These are phyloP conservation scores for Anneissia japonica DNA, from an alignment of 35 echinoderm and acorn worm genomes.

Conservation along the genomic window DNA sequence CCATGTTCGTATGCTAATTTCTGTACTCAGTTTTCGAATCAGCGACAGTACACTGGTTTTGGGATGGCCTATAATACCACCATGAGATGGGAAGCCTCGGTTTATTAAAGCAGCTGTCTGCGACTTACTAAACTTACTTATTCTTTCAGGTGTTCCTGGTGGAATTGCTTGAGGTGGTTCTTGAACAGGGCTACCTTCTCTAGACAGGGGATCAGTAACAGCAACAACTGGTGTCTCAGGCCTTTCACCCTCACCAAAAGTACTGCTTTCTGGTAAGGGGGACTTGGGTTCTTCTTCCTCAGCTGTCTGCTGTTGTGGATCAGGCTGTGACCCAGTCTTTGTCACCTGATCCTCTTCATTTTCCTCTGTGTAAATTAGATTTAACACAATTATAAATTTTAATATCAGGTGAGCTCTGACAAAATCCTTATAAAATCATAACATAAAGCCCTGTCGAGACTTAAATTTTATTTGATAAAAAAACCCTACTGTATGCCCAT, in stretches of 20 bases:
- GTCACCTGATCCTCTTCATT: conserved; percentile 16
- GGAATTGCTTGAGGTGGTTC: conserved; percentile 56
- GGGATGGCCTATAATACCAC: no score
- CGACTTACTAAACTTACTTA: conserved; percentile 67
- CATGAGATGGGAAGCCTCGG: no score
- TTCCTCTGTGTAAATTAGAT: neutral
- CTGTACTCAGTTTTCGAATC: no score
- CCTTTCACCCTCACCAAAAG: conserved; percentile 95
- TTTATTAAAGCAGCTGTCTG: no score
- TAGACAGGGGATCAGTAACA: conserved; percentile 83
- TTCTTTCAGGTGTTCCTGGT: conserved; percentile 75
- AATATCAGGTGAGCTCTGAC: neutral
- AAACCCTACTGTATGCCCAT: no score
- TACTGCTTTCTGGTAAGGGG: conserved; percentile 88
- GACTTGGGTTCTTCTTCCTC: conserved; percentile 34
- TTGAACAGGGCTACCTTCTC: conserved; percentile 73
- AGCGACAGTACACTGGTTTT: no score
- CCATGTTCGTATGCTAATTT: no score
- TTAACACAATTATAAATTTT: neutral
- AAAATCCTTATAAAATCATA: neutral
- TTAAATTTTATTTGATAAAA: no score
- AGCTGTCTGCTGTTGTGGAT: conserved; percentile 7
- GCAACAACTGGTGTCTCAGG: conserved; percentile 81
- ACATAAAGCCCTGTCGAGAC: neutral
- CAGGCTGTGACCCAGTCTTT: neutral